Evolutionary conservation across 2,797 vertebrate genomes (phyloP).

Genomic region (Nasua narica): DNA sequence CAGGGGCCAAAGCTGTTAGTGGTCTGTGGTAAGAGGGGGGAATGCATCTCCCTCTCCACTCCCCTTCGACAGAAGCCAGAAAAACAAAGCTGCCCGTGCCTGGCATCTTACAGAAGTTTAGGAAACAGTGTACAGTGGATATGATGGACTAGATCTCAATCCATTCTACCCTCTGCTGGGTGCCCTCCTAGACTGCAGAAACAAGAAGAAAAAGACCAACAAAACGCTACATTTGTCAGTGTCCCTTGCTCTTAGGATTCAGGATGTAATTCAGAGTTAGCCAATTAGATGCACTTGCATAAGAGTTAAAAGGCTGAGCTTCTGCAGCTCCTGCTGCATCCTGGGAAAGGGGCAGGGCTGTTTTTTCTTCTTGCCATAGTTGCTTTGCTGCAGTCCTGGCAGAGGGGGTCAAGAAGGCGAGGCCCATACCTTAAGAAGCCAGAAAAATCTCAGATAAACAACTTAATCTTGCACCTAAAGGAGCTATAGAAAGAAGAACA

Average conservation of each 20-base stretch:
- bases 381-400: neutral
- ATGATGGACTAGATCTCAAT: neutral
- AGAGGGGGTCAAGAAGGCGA: neutral
- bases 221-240: neutral
- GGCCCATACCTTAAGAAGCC: neutral
- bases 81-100: neutral
- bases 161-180: neutral
- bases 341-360: neutral
- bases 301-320: neutral
- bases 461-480: neutral
- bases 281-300: neutral
- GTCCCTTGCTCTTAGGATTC: neutral
- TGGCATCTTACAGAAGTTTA: neutral
- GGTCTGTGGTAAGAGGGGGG: neutral
- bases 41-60: neutral
- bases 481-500: neutral
- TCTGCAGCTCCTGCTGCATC: neutral
- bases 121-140: neutral
- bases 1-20: neutral
- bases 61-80: neutral
- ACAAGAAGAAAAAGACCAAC: neutral
- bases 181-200: neutral
- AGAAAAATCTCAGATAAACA: neutral
- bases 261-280: neutral
- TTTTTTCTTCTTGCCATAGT: neutral